Conservation (phyloP, 1,140 invertebrate genomes). For the Nixonia krombeini region DNA sequence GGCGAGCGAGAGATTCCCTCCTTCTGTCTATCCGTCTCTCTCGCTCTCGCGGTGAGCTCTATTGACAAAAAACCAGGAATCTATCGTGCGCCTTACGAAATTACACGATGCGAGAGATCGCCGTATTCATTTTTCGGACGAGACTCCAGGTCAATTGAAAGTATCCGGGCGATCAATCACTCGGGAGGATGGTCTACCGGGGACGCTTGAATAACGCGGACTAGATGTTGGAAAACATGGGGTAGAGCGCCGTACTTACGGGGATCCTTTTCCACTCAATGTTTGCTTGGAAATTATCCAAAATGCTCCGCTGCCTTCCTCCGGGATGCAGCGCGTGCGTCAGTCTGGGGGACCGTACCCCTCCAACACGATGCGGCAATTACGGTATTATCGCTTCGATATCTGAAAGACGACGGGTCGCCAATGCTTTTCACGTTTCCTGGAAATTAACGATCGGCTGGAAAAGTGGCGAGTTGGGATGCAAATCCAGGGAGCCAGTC, state of each 20-base stretch:
- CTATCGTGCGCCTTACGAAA: constrained; percentile 36
- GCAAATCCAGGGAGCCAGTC: too few relatives aligned
- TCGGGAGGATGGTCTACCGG: not conserved
- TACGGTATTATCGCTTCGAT: too few relatives aligned
- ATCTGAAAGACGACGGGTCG: too few relatives aligned
- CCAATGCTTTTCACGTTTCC: too few relatives aligned
- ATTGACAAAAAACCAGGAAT: constrained; percentile 36
- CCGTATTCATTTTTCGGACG: constrained; percentile 36
- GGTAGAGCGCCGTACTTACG: not conserved
- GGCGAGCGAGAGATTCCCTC: too few relatives aligned
- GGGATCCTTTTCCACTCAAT: not conserved
- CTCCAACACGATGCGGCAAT: too few relatives aligned
- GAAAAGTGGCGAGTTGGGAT: too few relatives aligned
- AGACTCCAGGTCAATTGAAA: constrained; percentile 36
- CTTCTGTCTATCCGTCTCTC: too few relatives aligned
- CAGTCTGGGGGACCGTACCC: too few relatives aligned
- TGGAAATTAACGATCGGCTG: too few relatives aligned
- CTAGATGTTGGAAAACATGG: not conserved
- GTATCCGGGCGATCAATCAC: constrained; percentile 15
- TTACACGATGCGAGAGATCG: constrained; percentile 5
- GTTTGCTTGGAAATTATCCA: not conserved
- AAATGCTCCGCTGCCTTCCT: not conserved
- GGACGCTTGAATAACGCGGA: not conserved
- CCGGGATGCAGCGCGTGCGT: too few relatives aligned
- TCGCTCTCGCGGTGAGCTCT: constrained; percentile 15